These are phyloP conservation scores for Atta colombica DNA, from an alignment of 1,140 invertebrate genomes.

Conservation along the genomic window DNA sequence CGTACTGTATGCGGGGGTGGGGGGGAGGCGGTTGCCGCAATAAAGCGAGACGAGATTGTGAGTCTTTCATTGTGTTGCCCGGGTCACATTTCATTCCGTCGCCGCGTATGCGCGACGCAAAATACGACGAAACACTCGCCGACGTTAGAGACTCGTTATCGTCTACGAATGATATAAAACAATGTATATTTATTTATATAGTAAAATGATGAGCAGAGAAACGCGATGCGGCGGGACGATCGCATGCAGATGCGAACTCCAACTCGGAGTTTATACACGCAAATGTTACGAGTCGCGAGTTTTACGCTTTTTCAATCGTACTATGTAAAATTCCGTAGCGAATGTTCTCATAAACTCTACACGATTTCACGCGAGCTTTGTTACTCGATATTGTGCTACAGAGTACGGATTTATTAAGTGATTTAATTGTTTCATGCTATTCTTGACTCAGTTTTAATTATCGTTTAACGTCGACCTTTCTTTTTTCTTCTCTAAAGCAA, in stretches of 20 bases:
- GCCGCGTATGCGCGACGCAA: background rate
- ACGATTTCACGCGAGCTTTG: background rate
- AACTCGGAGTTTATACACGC: background rate
- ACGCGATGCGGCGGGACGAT: background rate
- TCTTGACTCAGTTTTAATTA: background rate
- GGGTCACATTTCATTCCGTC: conserved; percentile 29
- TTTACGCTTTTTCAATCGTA: conserved; percentile 2
- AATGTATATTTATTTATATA: conserved; percentile 43
- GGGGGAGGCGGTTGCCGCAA: conserved; percentile 50
- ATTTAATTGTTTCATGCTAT: background rate
- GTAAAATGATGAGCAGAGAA: background rate
- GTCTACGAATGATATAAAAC: conserved; percentile 15
- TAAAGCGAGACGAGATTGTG: conserved; percentile 60
- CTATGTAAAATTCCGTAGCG: background rate
- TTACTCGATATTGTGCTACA: conserved; percentile 18
- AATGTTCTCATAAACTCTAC: conserved; percentile 28
- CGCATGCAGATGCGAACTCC: background rate
- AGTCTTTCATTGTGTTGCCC: conserved; percentile 63
- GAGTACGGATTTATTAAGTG: conserved; percentile 7
- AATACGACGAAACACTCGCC: conserved; percentile 11
- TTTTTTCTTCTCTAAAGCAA: background rate
- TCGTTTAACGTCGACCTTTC: background rate
- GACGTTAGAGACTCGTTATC: conserved; percentile 27
- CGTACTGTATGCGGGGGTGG: background rate
- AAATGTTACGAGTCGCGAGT: background rate